A percentile compares a stretch with the other conserved stretches of the same genome.
Evolutionary conservation across 2,888 invertebrate species (phyloP).

Genomic region (Branchellion lobata): DNA sequence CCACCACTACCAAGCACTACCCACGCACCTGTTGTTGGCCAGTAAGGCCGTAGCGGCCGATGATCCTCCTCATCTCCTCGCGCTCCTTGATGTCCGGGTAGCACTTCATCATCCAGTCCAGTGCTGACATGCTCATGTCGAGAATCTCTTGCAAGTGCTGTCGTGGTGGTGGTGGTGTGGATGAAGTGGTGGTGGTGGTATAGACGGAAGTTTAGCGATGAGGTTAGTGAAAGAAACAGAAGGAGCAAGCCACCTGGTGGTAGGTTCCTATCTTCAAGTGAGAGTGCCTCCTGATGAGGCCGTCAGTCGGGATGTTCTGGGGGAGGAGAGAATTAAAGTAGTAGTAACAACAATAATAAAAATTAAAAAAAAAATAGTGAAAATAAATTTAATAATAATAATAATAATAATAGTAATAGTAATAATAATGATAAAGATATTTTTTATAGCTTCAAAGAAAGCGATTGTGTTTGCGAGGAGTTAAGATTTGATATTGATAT

Average conservation of each 20-base stretch:
- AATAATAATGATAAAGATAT: neutral
- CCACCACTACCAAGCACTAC: neutral
- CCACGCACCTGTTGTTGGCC: slow-evolving; percentile 74
- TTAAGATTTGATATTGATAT: too few relatives aligned
- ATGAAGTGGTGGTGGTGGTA: neutral
- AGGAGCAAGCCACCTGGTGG: slow-evolving; percentile 79
- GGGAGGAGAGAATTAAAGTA: too few relatives aligned
- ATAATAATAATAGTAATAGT: neutral
- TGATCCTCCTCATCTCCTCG: slow-evolving; percentile 98
- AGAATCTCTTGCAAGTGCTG: slow-evolving; percentile 90
- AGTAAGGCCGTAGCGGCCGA: slow-evolving; percentile 94
- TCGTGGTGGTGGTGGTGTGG: neutral
- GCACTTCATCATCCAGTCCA: slow-evolving; percentile 96
- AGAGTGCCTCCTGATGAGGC: slow-evolving; percentile 96
- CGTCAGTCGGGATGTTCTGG: slow-evolving; percentile 76
- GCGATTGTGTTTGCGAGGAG: too few relatives aligned
- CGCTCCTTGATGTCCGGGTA: slow-evolving; percentile 95
- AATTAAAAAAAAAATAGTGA: neutral
- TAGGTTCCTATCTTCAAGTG: slow-evolving; percentile 95
- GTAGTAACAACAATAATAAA: neutral
- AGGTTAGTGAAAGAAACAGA: neutral
- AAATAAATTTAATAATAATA: neutral
- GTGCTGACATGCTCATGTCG: slow-evolving; percentile 87
- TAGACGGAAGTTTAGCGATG: neutral
- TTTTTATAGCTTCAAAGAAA: too few relatives aligned